These are phyloP conservation scores for Andrena flavipes DNA, from an alignment of 2,888 invertebrate species.

Conservation along the genomic window DNA sequence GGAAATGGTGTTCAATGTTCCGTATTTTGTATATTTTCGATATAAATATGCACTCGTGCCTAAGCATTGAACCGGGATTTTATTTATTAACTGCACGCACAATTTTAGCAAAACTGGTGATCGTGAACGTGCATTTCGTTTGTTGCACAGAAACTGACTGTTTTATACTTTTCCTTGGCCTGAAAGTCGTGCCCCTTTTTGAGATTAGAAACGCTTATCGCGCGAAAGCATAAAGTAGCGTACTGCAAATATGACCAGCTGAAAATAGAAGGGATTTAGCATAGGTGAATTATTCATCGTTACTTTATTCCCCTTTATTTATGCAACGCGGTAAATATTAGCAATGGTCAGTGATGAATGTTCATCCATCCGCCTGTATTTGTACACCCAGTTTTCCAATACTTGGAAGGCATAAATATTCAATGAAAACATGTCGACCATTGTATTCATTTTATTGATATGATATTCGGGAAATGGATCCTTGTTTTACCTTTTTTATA, in stretches of 20 bases:
- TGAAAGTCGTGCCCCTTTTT: not conserved
- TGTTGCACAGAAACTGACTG: too few species aligned
- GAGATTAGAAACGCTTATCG: not conserved
- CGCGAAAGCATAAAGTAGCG: not conserved
- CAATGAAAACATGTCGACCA: not conserved
- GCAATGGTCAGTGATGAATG: conserved; percentile 9
- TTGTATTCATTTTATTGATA: too few species aligned
- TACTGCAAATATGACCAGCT: conserved; percentile 6
- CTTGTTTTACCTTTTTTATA: too few species aligned
- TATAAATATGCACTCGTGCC: too few species aligned
- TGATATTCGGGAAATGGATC: too few species aligned
- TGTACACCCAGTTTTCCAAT: conserved; percentile 1
- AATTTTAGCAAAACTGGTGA: too few species aligned
- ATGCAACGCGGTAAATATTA: conserved; percentile 38
- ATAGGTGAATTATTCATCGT: conserved; percentile 45
- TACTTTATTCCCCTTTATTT: conserved; percentile 18
- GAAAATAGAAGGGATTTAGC: conserved; percentile 23
- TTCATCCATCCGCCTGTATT: not conserved
- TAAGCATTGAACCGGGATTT: too few species aligned
- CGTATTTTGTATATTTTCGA: too few species aligned
- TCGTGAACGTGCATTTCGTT: too few species aligned
- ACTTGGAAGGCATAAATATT: not conserved
- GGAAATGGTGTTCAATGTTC: too few species aligned
- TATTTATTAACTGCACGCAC: too few species aligned
- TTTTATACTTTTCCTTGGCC: not conserved